Evolutionary conservation across 1,140 invertebrate species (phyloP).

Genomic region (Zaprionus africanus): DNA sequence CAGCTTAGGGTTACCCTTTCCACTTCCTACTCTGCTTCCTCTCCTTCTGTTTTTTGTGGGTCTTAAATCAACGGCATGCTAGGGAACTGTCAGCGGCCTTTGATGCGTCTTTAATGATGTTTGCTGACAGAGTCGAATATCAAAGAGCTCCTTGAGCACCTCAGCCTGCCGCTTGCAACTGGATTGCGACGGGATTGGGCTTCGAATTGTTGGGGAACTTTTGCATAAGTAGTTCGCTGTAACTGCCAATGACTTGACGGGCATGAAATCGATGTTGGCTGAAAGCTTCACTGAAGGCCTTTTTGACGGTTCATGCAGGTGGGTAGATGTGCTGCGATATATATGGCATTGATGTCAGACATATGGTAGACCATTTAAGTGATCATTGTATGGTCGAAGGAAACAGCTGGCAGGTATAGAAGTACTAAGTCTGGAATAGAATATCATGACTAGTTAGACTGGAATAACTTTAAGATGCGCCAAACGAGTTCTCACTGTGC

Average conservation of each 20-base stretch:
- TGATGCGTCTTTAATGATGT: constrained; percentile 46
- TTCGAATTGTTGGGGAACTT: constrained; percentile 7
- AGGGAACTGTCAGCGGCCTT: constrained; percentile 28
- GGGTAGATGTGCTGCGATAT: no score
- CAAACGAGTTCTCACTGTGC: no score
- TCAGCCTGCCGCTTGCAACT: constrained; percentile 10
- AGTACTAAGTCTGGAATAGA: no score
- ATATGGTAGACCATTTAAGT: no score
- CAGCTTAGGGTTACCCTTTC: not conserved
- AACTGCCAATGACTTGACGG: not conserved
- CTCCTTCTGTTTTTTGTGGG: constrained; percentile 18
- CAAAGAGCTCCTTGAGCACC: constrained; percentile 18
- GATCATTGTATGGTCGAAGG: no score
- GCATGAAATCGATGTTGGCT: not conserved
- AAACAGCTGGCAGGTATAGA: no score
- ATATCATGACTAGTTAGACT: no score
- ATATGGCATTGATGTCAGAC: no score
- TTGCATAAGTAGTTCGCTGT: constrained; percentile 13
- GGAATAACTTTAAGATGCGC: no score
- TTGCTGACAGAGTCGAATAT: constrained; percentile 12
- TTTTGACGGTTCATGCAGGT: no score
- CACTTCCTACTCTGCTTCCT: not conserved
- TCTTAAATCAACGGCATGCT: constrained; percentile 34
- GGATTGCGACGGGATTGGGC: not conserved
- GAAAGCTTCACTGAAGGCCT: not conserved